A percentile compares a stretch with the other conserved stretches of the same genome.
These are phyloP conservation scores for Norana najaformis DNA, from an alignment of 2,888 invertebrate genomes.

Conservation along the genomic window DNA sequence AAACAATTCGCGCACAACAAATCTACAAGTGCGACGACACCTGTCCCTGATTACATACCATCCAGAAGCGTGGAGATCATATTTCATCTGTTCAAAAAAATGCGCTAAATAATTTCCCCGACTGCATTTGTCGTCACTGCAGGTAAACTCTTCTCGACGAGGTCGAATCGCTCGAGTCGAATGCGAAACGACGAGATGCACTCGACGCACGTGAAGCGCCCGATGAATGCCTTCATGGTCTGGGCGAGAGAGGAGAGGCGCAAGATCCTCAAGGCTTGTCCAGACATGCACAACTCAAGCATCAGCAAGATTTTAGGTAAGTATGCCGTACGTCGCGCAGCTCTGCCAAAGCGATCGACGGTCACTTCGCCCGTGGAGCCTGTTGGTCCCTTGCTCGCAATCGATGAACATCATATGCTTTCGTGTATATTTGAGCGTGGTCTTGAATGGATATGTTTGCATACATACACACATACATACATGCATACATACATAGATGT, in stretches of 20 bases:
- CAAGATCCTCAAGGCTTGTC: conserved; percentile 97
- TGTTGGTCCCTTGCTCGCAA: no score
- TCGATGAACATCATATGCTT: no score
- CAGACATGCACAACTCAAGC: conserved; percentile 99
- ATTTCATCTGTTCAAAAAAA: no score
- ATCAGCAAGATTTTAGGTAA: conserved; percentile 93
- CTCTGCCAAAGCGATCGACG: no score
- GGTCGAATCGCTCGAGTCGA: neutral
- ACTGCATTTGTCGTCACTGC: neutral
- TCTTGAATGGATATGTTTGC: no score
- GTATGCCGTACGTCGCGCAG: conserved; percentile 41
- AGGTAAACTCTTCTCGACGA: neutral
- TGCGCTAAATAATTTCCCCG: neutral
- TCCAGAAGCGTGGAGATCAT: neutral
- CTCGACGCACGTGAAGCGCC: conserved; percentile 77
- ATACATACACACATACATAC: no score
- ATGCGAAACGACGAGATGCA: neutral
- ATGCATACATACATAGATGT: no score
- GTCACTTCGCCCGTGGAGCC: no score
- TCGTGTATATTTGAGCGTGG: no score
- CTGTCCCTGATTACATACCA: neutral
- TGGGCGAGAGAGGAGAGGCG: conserved; percentile 99
- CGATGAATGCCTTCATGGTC: conserved; percentile 99
- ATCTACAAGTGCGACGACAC: neutral
- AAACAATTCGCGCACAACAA: neutral